Conservation (phyloP, 2,888 invertebrate species). For the Hemistola chrysoprasaria region DNA sequence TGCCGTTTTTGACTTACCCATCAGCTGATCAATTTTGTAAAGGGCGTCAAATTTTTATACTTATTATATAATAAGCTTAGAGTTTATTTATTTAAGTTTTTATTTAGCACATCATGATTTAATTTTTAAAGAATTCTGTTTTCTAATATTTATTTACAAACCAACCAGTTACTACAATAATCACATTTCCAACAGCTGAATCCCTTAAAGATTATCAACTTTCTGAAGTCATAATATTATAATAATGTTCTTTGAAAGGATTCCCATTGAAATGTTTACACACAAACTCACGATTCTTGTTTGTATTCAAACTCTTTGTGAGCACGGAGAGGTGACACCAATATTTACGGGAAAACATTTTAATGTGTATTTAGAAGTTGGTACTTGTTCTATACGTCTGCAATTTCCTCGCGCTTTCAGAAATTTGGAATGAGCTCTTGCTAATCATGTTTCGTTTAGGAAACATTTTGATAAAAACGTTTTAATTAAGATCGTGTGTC, state of each 20-base stretch:
- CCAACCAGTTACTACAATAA: constrained; percentile 14
- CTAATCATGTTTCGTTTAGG: constrained; percentile 15
- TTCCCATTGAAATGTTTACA: constrained; percentile 19
- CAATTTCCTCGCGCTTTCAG: constrained; percentile 18
- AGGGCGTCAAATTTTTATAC: no score
- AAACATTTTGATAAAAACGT: constrained; percentile 19
- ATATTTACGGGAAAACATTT: constrained; percentile 1
- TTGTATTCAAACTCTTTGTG: constrained; percentile 29
- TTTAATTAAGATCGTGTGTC: constrained; percentile 12
- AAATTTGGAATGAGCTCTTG: constrained; percentile 18
- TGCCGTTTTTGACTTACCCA: no score
- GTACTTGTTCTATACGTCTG: constrained; percentile 18
- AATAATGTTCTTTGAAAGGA: constrained; percentile 10
- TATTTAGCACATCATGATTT: no score
- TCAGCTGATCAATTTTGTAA: no score
- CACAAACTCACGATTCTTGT: constrained; percentile 16
- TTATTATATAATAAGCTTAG: no score
- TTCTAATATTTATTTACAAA: no score
- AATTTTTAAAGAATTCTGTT: no score
- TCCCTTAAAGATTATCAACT: constrained; percentile 23
- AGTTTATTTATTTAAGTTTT: no score
- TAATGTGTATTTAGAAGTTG: constrained; percentile 6
- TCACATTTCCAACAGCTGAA: constrained; percentile 14
- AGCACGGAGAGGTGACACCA: constrained; percentile 25
- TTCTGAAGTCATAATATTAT: constrained; percentile 8